These are phyloP conservation scores for Drosophila gunungcola DNA, from an alignment of 1,140 invertebrate species.

Conservation along the genomic window DNA sequence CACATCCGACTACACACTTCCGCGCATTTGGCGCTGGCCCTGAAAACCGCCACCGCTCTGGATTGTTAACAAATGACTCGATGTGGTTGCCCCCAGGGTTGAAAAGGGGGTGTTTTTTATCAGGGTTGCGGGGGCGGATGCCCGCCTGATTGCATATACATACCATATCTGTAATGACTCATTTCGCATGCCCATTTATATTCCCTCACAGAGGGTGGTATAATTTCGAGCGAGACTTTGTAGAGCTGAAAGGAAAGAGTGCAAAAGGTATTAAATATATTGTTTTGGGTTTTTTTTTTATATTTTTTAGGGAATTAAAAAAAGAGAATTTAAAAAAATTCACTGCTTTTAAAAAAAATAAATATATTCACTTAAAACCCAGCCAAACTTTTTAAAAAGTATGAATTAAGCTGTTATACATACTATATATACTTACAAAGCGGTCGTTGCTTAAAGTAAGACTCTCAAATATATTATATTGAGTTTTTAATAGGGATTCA, in stretches of 20 bases:
- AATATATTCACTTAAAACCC: too few relatives aligned
- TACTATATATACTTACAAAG: too few relatives aligned
- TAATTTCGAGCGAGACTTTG: not conserved
- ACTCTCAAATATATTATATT: too few relatives aligned
- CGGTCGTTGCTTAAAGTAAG: too few relatives aligned
- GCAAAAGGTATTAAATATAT: not conserved
- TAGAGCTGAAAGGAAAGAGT: not conserved
- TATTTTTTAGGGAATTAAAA: too few relatives aligned
- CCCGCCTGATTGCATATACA: constrained; percentile 42
- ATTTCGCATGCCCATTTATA: constrained; percentile 73
- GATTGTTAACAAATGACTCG: constrained; percentile 82
- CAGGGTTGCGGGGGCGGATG: constrained; percentile 12
- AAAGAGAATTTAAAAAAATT: too few relatives aligned
- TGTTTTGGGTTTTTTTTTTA: too few relatives aligned
- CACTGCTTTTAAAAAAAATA: too few relatives aligned
- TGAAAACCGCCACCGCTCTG: constrained; percentile 74
- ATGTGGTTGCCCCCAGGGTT: constrained; percentile 54
- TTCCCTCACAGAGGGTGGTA: not conserved
- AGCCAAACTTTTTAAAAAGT: too few relatives aligned
- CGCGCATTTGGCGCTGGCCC: constrained; percentile 77
- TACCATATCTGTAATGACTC: constrained; percentile 76
- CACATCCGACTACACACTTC: constrained; percentile 82
- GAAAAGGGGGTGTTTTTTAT: constrained; percentile 16
- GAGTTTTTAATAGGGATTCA: too few relatives aligned
- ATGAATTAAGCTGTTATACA: too few relatives aligned